Evolutionary conservation across 2,113 vertebrate species (phyloP), one percentile per base, ranked within the genome.

Genomic region (Callaeas wilsoni): DNA sequence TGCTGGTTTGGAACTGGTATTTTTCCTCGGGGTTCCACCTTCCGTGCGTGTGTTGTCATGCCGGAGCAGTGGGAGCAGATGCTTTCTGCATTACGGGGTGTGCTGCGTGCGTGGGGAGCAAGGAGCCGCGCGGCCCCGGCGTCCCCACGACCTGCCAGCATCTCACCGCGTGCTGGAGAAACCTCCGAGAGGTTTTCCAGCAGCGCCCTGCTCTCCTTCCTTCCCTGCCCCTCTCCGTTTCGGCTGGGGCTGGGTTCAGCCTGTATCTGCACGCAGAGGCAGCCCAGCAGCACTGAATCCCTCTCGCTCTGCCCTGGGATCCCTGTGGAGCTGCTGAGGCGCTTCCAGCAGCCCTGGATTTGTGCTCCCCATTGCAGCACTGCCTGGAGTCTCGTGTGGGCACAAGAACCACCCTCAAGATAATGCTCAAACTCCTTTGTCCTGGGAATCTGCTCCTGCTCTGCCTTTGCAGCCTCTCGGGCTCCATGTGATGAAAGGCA

Each of bases 271-370:
- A 3, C 4, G 1, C 50, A 53, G 71, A 67, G 79, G 67, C 56
- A 57, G 55, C 68, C 42, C 52, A 16, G 15, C 60, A 71, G 87
- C 68, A 0, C 64, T 1, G 22, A 47, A 15, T 2, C 12, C 59
- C 32, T 53, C 73, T 33, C 77, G 25, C 0, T 21, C 41, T 18
- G 53, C 44, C 6, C 49, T 23, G 55, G 39, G 15, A 47, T 41
- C 63, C 64, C 39, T 1, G 0, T 1, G 12, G 62, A 80, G 60
- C 44, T 21, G 9, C 41, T 1, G 0, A 2, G 3, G 42, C 9
- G 4, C 42, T 88, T 90, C 67, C 84, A 25, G 76, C 67, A 57
- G 52, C 80, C 56, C 53, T 4, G 8, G 23, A 2, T 80, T 53
- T 39, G 46, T 37, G 46, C 64, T 87, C 30, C 46, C 33, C 0